Base-by-base conservation (phyloP, 1,140 invertebrate genomes). In the Apocrypta bakeri region DNA sequence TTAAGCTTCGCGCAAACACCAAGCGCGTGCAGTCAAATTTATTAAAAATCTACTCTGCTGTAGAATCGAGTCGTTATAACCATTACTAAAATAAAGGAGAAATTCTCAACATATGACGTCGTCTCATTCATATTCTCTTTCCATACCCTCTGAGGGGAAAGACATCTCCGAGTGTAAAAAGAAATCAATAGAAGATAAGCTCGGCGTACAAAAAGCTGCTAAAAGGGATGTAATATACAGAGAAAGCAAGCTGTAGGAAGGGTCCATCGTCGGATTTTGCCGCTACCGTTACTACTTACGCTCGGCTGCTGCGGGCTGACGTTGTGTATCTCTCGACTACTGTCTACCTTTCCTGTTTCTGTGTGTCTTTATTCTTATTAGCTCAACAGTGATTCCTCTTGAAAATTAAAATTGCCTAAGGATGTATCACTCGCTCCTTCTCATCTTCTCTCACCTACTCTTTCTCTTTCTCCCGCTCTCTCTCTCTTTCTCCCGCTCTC, bases 331-430 rank as follows among this genome's bases (percentile, higher is more conserved):
- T 83, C 33, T 78, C 75, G 76, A 40, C 68, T 72, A 61, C 68
- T 74, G 42, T 69, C 11, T 61, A 33, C 29, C 27, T 24, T 66
- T 33, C 72, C 24, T 68, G 3, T 48, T 11, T 7, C 29, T 21
- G 3, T 87, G 89, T 89, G 87, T 91, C 89, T 90, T 91, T 89
- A 90, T 91, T 90, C 89, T 91, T 92, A 91, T 92, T 92, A 91
- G 90, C 88, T 88, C 89, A 91, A 88, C 89, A 90, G 89, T 90
- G 90, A 91, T 92, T 92, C 90, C 88, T 90, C 89, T 86, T 56
- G 48, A 90, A 91, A 91, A 92, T 91, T 92, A 92, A 92, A 92
- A 91, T 90, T 90, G 90, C 91, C 91, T 89, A 90, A 92, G 91
- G 91, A 90, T 88, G 88, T 91, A 90, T 90, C 89, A 89, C 90